Evolutionary conservation across 1,140 invertebrate genomes (phyloP), one percentile per base, ranked within the genome.

Genomic region (Heterodera carotae): DNA sequence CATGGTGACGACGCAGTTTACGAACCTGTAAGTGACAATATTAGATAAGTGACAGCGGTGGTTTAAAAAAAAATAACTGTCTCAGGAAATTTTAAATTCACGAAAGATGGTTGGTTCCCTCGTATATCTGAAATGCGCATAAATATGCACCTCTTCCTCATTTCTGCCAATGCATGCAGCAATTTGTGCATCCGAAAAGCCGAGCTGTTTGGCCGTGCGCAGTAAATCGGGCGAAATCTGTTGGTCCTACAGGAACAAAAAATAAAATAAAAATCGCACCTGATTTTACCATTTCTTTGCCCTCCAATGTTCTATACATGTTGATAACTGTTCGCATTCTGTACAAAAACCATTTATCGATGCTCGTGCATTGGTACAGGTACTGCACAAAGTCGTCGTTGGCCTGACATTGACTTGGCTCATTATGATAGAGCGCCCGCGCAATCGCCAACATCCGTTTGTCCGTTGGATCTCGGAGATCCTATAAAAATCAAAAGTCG

Each of bases 151-250:
- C 48, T 56, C 48, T 5, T 56, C 48, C 48, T 56, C 48, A 56
- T 56, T 56, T 15, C 48, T 15, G 48, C 18, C 93, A 12, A 96
- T 92, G 76, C 92, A 92, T 22, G 89, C 89, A 4, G 94, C 96
- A 76, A 99, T 96, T 89, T 98, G 96, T 87, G 95, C 95, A 88
- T 99, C 97, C 8, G 94, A 97, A 89, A 99, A 99, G 8, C 97
- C 97, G 3, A 95, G 90, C 84, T 94, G 92, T 88, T 99, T 99
- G 4, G 95, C 95, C 78, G 91, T 89, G 27, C 93, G 85, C 12
- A 99, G 87, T 5, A 92, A 82, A 31, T 34, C 56, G 12, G 72
- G n/a, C 48, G 59, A 71, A n/a, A 33, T 8, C n/a, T 71, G 39
- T 10, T 71, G 15, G 33, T n/a, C 33, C 22, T 71, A 29, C 25